Conservation (phyloP, 2,113 vertebrate species). For the Dipodomys merriami region DNA sequence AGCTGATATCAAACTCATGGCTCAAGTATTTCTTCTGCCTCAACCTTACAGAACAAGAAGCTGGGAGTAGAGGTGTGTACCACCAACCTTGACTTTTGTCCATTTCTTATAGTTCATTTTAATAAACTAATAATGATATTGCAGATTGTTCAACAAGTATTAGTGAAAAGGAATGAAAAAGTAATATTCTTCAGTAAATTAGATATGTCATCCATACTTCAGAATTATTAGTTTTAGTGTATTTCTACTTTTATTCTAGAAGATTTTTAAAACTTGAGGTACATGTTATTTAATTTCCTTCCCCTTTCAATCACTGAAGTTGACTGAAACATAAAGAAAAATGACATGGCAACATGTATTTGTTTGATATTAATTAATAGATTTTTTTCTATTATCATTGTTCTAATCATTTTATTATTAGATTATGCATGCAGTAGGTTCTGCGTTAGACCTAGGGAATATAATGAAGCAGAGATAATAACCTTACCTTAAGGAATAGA, state of each 20-base stretch:
- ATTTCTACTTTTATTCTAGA: neutral
- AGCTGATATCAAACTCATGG: neutral
- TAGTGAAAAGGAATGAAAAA: neutral
- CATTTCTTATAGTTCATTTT: neutral
- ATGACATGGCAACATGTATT: neutral
- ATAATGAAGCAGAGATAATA: neutral
- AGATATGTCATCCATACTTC: neutral
- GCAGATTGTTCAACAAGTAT: neutral
- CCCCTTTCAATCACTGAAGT: neutral
- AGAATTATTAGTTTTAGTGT: neutral
- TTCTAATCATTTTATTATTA: too few species aligned
- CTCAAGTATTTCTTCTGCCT: neutral
- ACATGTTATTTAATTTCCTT: neutral
- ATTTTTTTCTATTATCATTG: too few species aligned
- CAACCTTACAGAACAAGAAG: neutral
- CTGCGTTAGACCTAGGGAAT: neutral
- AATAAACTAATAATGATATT: neutral
- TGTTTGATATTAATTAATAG: neutral
- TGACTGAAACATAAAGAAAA: neutral
- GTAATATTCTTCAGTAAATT: neutral
- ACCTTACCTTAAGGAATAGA: neutral
- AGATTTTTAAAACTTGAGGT: neutral
- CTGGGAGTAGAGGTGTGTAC: neutral
- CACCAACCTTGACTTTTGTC: neutral
- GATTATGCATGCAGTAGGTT: neutral